Conservation (phyloP, 2,113 vertebrate genomes). For the Sceloporus tristichus region DNA sequence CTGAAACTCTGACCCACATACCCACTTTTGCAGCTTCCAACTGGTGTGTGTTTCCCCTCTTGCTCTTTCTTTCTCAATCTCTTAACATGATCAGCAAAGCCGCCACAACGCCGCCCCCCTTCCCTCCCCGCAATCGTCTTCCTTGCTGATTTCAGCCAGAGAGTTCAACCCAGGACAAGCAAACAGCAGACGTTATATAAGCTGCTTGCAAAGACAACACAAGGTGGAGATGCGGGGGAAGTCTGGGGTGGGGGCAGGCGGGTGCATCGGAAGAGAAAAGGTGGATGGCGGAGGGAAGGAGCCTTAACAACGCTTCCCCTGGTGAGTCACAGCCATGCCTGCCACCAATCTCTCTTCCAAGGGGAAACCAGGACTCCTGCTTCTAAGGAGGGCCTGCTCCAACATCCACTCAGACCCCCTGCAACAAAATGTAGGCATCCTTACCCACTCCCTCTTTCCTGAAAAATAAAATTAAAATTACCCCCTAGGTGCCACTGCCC, state of each 20-base stretch:
- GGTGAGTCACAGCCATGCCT: not conserved
- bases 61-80: not conserved
- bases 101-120: not conserved
- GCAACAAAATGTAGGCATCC: too few species aligned
- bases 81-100: not conserved
- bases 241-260: too few species aligned
- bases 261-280: not conserved
- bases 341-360: not conserved
- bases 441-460: too few species aligned
- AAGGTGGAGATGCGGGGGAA: not conserved
- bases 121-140: too few species aligned
- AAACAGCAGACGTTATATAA: constrained; percentile 26
- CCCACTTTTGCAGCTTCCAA: not conserved
- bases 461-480: not conserved
- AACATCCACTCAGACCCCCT: too few species aligned
- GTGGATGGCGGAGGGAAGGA: not conserved
- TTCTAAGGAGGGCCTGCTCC: not conserved
- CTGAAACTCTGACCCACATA: constrained; percentile 15
- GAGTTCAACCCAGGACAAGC: constrained; percentile 33
- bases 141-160: not conserved
- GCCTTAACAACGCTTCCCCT: not conserved
- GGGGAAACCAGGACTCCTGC: not conserved
- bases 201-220: not conserved
- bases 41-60: too few species aligned
- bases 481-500: too few species aligned